Base-by-base conservation (phyloP, 2,797 vertebrate genomes). In the Ctenopoma multispine region DNA sequence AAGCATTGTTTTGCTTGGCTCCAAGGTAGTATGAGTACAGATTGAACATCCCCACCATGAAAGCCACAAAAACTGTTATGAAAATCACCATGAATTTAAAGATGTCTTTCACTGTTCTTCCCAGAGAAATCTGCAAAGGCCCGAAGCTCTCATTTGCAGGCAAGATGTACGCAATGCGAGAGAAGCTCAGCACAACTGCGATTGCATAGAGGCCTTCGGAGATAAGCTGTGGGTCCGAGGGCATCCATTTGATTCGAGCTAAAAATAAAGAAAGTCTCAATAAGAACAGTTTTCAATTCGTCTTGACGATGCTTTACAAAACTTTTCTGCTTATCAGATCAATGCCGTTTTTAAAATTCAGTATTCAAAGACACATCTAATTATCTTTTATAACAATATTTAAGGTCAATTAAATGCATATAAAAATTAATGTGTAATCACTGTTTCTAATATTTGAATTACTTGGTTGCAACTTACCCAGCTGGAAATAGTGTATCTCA, bases 71-170 rank as follows among this genome's bases (percentile, higher is more conserved):
- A 54, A 99, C 97, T 83, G 97, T 98, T 68, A 97, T 97, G 82
- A 99, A 99, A 88, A 99, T 96, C 83, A 99, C 97, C 97, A 99
- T 96, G 85, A 99, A 99, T 85, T 99, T 98, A 89, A 99, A 98
- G 85, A 98, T 98, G 82, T 99, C 97, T 90, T 99, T 99, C 6
- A 99, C 95, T 0, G 97, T 99, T 76, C 97, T 94, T 64, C 97
- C 97, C 55, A 99, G 94, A 0, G 97, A 98, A 90, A 99, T 99
- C 92, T 99, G 97, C 79, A 99, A 87, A 0, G 97, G 97, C n/a
- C 97, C 97, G 44, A 99, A 97, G 86, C 97, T 96, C 92, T 99
- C 97, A 9, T 98, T 99, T 71, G 97, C 97, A 29, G 97, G 97
- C 70, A 99, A 92, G 80, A 99, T 98, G 89, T 99, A 99, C 1